Base-by-base conservation (phyloP, 2,797 vertebrate species). In the Neosilurus hyrtlii region DNA sequence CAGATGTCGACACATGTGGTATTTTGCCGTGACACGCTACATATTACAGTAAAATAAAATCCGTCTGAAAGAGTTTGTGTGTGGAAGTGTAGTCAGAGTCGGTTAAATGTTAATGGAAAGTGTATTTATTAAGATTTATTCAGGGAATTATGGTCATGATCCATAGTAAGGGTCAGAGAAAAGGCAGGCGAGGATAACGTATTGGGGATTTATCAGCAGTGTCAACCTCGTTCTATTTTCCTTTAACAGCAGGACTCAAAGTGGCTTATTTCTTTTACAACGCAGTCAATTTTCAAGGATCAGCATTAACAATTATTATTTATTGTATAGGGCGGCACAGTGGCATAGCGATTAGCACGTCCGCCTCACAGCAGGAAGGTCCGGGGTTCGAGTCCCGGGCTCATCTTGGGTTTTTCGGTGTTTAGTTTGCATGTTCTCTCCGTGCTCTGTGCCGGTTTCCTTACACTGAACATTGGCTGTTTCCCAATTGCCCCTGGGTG, bases 1-100 rank as follows among this genome's bases (percentile, higher is more conserved):
- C 75, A 79, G 35, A 82, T 66, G 77, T 59, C 62, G 20, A 78
- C 74, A 68, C 62, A 37, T 71, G 54, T 24, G 54, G 70, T 54
- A 71, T 65, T 74, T 82, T 24, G 20, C 61, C 22, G 11, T 54
- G 61, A 74, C 61, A 54, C 20, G 5, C 59, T 18, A 43, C 12
- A 12, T 35, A 57, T 66, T 75, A 75, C 80, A 57, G 24, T 65
- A n/a, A 67, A 75, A 66, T 49, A 4, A 51, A 63, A 63, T 18
- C 75, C 15, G 15, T 20, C 61, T 51, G 61, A 12, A 51, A 15
- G 56, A 43, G 56, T n/a, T 15, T n/a, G 73, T 43, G 30, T 0
- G 35, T 15, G 9, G 56, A n/a, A 9, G 73, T 37, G 35, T 12
- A 43, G 73, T 35, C 72, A 10, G 10, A 20, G 16, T 22, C 6